Percentiles rank a stretch among this genome's conserved stretches.
phyloP scores from a whole-genome alignment of 2,113 vertebrate genomes.

The Delphinapterus leucas region DNA sequence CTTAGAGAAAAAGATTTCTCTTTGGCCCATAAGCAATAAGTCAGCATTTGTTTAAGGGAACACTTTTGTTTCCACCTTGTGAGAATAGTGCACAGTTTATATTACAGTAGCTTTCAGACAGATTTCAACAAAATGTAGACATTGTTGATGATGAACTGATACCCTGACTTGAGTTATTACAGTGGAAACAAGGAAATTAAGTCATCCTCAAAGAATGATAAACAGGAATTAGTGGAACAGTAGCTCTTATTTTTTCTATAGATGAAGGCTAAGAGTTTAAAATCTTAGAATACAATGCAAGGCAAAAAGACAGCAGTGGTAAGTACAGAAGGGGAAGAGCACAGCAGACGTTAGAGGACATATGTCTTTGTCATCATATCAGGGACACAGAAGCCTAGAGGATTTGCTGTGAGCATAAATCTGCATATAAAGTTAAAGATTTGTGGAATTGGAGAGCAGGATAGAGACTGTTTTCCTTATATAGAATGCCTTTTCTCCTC shows the following conservation, averaged over 20 bases:
- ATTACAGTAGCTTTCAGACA: slow-evolving; percentile 38
- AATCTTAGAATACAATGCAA: slow-evolving; percentile 70
- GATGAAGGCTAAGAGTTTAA: slow-evolving; percentile 56
- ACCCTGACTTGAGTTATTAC: not conserved
- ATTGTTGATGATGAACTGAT: slow-evolving; percentile 35
- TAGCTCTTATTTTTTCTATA: slow-evolving; percentile 66
- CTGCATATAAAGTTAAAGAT: slow-evolving; percentile 53
- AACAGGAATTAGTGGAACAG: slow-evolving; percentile 64
- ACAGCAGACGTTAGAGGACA: slow-evolving; percentile 40
- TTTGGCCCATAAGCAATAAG: not conserved
- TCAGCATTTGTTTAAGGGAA: not conserved
- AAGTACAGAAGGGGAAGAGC: slow-evolving; percentile 39
- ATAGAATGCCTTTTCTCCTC: not conserved
- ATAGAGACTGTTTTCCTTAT: slow-evolving; percentile 37
- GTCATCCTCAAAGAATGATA: slow-evolving; percentile 61
- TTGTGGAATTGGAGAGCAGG: not conserved
- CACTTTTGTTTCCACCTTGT: slow-evolving; percentile 34
- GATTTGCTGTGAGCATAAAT: slow-evolving; percentile 63
- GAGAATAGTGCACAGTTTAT: slow-evolving; percentile 62
- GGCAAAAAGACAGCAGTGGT: slow-evolving; percentile 52
- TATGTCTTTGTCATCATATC: slow-evolving; percentile 40
- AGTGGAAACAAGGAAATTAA: slow-evolving; percentile 59
- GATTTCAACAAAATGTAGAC: slow-evolving; percentile 64
- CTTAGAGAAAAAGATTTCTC: slow-evolving; percentile 26
- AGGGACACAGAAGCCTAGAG: slow-evolving; percentile 64